These are phyloP conservation scores for Volucella zonaria DNA, from an alignment of 2,888 invertebrate species.

Conservation along the genomic window DNA sequence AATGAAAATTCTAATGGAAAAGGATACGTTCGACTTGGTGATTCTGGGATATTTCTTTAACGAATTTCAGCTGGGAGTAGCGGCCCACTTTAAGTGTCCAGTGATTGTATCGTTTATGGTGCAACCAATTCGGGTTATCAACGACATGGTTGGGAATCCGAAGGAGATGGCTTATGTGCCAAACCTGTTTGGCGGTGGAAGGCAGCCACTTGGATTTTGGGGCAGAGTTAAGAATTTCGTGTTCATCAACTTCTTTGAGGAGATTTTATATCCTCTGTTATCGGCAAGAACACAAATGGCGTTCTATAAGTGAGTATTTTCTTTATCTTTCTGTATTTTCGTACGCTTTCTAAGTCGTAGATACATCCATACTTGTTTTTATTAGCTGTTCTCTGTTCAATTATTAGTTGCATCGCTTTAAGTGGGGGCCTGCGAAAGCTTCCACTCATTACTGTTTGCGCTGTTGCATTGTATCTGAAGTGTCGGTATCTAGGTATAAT, in stretches of 20 bases:
- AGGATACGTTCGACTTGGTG: conserved; percentile 64
- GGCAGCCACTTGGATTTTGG: conserved; percentile 75
- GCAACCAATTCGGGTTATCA: conserved; percentile 40
- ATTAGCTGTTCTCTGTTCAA: background rate
- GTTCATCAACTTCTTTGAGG: conserved; percentile 31
- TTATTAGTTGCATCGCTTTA: no score
- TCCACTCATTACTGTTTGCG: no score
- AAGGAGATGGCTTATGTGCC: conserved; percentile 66
- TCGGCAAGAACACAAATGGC: conserved; percentile 5
- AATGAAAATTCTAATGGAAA: conserved; percentile 36
- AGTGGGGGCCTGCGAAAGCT: no score
- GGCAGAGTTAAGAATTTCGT: conserved; percentile 75
- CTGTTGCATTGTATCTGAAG: no score
- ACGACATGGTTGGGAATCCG: conserved; percentile 73
- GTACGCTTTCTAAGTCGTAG: background rate
- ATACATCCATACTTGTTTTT: background rate
- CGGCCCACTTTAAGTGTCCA: conserved; percentile 76
- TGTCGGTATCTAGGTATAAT: no score
- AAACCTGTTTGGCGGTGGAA: conserved; percentile 61
- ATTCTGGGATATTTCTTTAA: conserved; percentile 74
- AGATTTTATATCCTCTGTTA: conserved; percentile 28
- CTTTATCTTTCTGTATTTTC: background rate
- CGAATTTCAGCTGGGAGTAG: conserved; percentile 75
- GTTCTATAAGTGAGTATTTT: conserved; percentile 54
- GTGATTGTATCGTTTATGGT: conserved; percentile 70